A percentile compares a stretch with the other conserved stretches of the same genome.
phyloP scores from a whole-genome alignment of 2,888 invertebrate species.

The Bugula neritina region DNA sequence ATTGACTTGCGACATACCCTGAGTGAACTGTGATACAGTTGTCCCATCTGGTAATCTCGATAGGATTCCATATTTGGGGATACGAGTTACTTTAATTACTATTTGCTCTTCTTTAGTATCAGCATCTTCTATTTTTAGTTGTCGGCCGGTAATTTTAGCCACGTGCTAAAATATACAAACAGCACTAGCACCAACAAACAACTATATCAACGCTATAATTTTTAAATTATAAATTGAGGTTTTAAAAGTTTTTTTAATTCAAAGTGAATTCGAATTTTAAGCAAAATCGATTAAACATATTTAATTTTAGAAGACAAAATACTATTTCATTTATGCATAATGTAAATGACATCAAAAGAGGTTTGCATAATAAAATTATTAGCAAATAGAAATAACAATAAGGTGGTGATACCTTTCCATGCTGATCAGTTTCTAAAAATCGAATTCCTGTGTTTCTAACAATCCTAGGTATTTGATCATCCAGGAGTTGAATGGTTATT shows the following conservation, averaged over 20 bases:
- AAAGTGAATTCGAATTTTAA: no score
- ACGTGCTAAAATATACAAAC: constrained; percentile 34
- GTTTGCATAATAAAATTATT: no score
- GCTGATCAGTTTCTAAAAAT: constrained; percentile 37
- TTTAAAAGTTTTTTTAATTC: no score
- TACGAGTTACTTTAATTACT: constrained; percentile 38
- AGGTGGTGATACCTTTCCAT: no score
- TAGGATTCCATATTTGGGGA: constrained; percentile 41
- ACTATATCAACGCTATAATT: no score
- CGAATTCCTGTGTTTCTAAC: constrained; percentile 32
- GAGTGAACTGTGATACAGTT: constrained; percentile 39
- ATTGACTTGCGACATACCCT: constrained; percentile 37
- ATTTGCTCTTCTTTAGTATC: constrained; percentile 39
- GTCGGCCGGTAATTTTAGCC: constrained; percentile 39
- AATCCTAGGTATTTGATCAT: constrained; percentile 38
- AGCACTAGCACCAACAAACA: no score
- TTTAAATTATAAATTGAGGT: no score
- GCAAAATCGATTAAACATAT: no score
- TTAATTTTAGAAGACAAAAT: no score
- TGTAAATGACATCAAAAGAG: no score
- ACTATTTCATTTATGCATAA: no score
- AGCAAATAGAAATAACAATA: no score
- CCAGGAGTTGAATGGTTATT: constrained; percentile 42
- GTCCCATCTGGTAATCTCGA: constrained; percentile 35
- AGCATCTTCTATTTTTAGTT: constrained; percentile 39